Evolutionary conservation across 2,797 vertebrate species (phyloP).

Genomic region (Nannoperca obscura): DNA sequence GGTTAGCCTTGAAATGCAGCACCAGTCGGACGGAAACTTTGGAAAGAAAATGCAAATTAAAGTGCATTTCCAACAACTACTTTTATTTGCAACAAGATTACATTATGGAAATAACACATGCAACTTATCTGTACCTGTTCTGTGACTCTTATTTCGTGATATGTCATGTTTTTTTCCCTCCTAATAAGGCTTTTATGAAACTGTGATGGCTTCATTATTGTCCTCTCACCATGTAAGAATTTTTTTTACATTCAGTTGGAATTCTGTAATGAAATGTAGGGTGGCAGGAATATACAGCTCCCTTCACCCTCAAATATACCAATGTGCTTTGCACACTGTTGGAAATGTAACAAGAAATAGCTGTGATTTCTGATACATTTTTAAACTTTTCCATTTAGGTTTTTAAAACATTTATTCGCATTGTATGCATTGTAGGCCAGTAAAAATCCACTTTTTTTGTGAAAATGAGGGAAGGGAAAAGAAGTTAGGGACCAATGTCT

Average conservation of each 20-base stretch:
- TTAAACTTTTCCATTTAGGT: background rate
- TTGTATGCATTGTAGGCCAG: background rate
- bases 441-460: background rate
- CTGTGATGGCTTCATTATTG: background rate
- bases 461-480: slow-evolving; percentile 9
- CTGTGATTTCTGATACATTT: background rate
- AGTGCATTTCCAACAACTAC: background rate
- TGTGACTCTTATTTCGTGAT: background rate
- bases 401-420: background rate
- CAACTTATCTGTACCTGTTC: background rate
- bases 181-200: background rate
- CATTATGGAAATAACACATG: background rate
- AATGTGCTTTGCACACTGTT: background rate
- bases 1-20: slow-evolving; percentile 12
- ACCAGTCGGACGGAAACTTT: background rate
- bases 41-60: background rate
- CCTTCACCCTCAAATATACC: background rate
- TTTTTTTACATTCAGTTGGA: background rate
- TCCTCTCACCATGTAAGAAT: background rate
- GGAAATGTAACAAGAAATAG: background rate
- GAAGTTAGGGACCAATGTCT: slow-evolving; percentile 3
- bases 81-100: background rate
- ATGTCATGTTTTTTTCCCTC: background rate
- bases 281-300: background rate
- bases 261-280: background rate